phyloP scores from a whole-genome alignment of 2,888 invertebrate species.

The Tachina grossa region DNA sequence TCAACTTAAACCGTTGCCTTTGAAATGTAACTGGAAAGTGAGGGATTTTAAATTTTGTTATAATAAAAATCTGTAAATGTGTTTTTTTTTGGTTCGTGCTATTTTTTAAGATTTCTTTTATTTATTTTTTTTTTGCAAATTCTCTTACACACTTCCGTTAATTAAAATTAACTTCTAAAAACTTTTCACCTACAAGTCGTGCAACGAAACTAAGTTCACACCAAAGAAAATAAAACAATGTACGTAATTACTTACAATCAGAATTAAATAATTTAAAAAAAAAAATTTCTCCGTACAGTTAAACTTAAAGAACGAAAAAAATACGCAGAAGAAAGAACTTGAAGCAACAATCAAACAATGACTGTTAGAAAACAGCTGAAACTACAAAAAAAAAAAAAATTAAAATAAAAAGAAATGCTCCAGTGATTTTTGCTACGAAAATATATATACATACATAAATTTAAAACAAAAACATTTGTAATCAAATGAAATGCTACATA shows the following conservation, averaged over 20 bases:
- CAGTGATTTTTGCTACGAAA: constrained; percentile 59
- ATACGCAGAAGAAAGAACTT: constrained; percentile 47
- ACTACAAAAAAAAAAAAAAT: not conserved
- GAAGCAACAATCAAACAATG: constrained; percentile 28
- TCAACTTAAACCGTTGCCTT: constrained; percentile 54
- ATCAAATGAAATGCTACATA: constrained; percentile 1
- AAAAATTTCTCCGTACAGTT: constrained; percentile 47
- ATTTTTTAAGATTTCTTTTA: constrained; percentile 38
- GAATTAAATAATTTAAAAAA: constrained; percentile 10
- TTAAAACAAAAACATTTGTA: not conserved
- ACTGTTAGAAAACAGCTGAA: constrained; percentile 19
- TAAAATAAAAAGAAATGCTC: constrained; percentile 58
- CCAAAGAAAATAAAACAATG: not conserved
- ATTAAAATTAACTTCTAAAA: constrained; percentile 56
- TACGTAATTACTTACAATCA: not conserved
- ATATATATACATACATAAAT: constrained; percentile 29
- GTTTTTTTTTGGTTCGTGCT: constrained; percentile 42
- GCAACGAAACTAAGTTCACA: not conserved
- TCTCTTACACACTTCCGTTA: constrained; percentile 57
- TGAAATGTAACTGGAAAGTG: constrained; percentile 66
- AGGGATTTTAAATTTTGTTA: constrained; percentile 19
- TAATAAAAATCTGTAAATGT: not conserved
- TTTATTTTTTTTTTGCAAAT: constrained; percentile 48
- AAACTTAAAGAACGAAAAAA: constrained; percentile 25
- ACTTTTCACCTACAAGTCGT: constrained; percentile 60